A percentile compares a stretch with the other conserved stretches of the same genome.
These are phyloP conservation scores for Girardinichthys multiradiatus DNA, from an alignment of 2,113 vertebrate species.

Conservation along the genomic window DNA sequence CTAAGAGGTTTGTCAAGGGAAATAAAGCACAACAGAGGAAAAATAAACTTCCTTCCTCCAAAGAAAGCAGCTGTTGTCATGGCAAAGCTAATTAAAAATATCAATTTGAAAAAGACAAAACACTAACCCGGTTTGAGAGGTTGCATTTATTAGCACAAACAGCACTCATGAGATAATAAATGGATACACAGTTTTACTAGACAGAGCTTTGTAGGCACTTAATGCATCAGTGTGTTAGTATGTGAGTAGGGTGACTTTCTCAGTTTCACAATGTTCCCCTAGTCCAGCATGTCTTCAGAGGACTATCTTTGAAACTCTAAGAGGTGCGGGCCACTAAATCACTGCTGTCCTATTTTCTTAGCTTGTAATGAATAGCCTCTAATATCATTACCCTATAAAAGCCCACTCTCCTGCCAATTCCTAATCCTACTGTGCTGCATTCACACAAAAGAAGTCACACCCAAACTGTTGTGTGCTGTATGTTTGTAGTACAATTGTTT, in stretches of 20 bases:
- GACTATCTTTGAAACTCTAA: conserved; percentile 44
- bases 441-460: conserved; percentile 8
- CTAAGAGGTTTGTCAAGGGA: conserved; percentile 64
- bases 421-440: conserved; percentile 47
- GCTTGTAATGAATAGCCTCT: conserved; percentile 61
- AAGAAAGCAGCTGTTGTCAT: conserved; percentile 61
- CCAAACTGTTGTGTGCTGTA: not conserved
- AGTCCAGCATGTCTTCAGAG: conserved; percentile 35
- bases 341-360: conserved; percentile 49
- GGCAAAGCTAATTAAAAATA: conserved; percentile 50
- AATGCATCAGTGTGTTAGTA: not conserved
- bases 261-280: conserved; percentile 17
- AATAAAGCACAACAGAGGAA: conserved; percentile 63
- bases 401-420: conserved; percentile 33
- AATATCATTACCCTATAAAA: conserved; percentile 63
- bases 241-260: conserved; percentile 8
- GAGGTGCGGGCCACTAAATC: conserved; percentile 30
- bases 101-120: conserved; percentile 24
- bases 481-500: conserved; percentile 3
- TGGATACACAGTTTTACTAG: not conserved
- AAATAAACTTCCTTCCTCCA: conserved; percentile 66
- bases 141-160: not conserved
- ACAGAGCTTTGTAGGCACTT: not conserved
- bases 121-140: conserved; percentile 9
- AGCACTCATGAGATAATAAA: conserved; percentile 1